Conservation (phyloP, 2,113 vertebrate genomes). For the Oryzias javanicus region DNA sequence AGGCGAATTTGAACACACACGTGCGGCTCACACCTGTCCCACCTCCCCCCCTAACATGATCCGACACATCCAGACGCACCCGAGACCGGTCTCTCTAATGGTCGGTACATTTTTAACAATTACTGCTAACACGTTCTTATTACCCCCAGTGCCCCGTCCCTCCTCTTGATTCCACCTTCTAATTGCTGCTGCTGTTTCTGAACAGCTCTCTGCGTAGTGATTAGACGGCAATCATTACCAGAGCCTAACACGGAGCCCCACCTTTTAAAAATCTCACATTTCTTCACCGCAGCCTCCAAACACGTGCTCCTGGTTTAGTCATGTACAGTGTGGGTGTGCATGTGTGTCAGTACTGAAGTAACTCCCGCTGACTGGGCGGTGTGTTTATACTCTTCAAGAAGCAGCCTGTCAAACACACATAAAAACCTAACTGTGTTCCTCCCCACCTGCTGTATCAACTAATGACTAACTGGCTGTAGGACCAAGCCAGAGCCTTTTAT, state of each 20-base stretch:
- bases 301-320: slow-evolving; percentile 39
- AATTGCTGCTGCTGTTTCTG: slow-evolving; percentile 69
- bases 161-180: slow-evolving; percentile 64
- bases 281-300: slow-evolving; percentile 35
- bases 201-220: slow-evolving; percentile 68
- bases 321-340: not conserved
- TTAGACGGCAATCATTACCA: slow-evolving; percentile 62
- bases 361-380: slow-evolving; percentile 63
- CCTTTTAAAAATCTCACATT: slow-evolving; percentile 30
- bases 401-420: slow-evolving; percentile 47
- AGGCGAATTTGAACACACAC: slow-evolving; percentile 37
- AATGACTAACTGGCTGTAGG: slow-evolving; percentile 49
- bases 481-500: slow-evolving; percentile 40
- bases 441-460: slow-evolving; percentile 46
- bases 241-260: slow-evolving; percentile 33
- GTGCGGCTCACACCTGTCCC: slow-evolving; percentile 15
- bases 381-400: slow-evolving; percentile 58
- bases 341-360: slow-evolving; percentile 29
- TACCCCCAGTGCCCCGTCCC: slow-evolving; percentile 71
- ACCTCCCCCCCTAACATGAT: slow-evolving; percentile 33
- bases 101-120: slow-evolving; percentile 73
- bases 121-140: slow-evolving; percentile 74
- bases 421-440: slow-evolving; percentile 35
- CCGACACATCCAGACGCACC: slow-evolving; percentile 59
- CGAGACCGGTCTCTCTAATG: slow-evolving; percentile 67